Base-by-base conservation (phyloP, 2,888 invertebrate genomes). In the Ganaspis brasiliensis region DNA sequence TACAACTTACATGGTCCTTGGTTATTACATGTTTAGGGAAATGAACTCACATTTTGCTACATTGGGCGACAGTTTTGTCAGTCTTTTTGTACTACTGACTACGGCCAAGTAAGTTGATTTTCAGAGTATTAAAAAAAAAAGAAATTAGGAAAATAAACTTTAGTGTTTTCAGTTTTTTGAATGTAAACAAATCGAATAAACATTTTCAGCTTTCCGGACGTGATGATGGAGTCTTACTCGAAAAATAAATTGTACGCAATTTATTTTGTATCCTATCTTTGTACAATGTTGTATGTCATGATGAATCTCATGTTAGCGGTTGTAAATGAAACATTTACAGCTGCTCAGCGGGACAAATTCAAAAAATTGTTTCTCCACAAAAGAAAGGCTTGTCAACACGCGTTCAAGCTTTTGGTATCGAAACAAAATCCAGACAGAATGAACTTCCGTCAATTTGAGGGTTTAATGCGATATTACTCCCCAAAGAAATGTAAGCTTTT, bases 231-330 rank as follows among this genome's bases (percentile, higher is more conserved):
- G 5, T 95, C 97, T 0, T 97, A 97, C 90, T 95, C 96, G 26
- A 93, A 94, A 86, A 96, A 95, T 49, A 95, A 95, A 89, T 96
- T 96, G 95, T 96, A 96, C 87, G 95, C 96, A n/a, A 92, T 96
- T 76, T 97, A 97, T 92, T 97, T 97, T 92, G 95, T 97, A 79
- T 94, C 96, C 6, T 98, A 97, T 91, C 95, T 98, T 82, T 95
- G 96, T 81, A 96, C 96, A 45, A 97, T 96, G 81, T 93, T 97
- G 12, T 97, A 97, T 90, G 96, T 97, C 61, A 94, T 97, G 82
- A 97, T 97, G 97, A 97, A 97, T 92, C 93, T 97, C 95, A 96
- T 97, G 95, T 92, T 97, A 85, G 97, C 97, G 76, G 97, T 97
- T 37, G 97, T 97, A 4, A 97, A 97, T 91, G 97, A 97, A 92